phyloP scores from a whole-genome alignment of 1,140 invertebrate species.

The Littorina saxatilis region DNA sequence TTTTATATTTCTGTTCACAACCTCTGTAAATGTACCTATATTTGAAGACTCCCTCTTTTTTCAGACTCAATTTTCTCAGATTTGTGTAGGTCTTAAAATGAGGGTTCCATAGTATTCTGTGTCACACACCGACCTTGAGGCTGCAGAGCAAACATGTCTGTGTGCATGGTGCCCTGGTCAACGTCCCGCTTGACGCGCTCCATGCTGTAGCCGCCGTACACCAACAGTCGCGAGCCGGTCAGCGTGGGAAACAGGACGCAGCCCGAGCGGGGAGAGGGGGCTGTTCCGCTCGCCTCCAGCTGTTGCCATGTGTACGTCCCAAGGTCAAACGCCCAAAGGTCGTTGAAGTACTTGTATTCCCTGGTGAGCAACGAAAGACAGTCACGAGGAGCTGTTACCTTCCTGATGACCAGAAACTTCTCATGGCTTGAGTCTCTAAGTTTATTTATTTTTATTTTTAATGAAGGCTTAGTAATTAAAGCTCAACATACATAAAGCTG shows the following conservation, averaged over 20 bases:
- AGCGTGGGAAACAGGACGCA: constrained; percentile 82
- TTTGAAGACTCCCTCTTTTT: too few species aligned
- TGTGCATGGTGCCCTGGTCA: constrained; percentile 88
- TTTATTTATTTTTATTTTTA: too few species aligned
- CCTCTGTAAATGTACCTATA: too few species aligned
- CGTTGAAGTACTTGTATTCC: constrained; percentile 93
- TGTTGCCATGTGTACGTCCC: constrained; percentile 89
- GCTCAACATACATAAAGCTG: too few species aligned
- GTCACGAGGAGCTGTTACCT: too few species aligned
- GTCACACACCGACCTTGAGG: constrained; percentile 80
- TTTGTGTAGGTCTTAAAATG: too few species aligned
- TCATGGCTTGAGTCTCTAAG: too few species aligned
- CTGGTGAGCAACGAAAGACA: constrained; percentile 71
- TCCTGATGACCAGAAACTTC: background rate
- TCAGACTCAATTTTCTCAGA: too few species aligned
- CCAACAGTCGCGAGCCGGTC: constrained; percentile 81
- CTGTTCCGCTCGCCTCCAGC: constrained; percentile 80
- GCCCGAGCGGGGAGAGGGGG: constrained; percentile 78
- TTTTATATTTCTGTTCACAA: too few species aligned
- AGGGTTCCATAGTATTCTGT: too few species aligned
- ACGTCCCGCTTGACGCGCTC: constrained; percentile 86
- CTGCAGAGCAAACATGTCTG: constrained; percentile 87
- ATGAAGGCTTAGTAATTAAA: too few species aligned
- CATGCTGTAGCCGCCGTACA: constrained; percentile 93
- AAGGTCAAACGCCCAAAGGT: constrained; percentile 89